Percentiles rank a stretch among this genome's conserved stretches.
Conservation (phyloP, 2,113 vertebrate genomes). For the Caretta caretta region DNA sequence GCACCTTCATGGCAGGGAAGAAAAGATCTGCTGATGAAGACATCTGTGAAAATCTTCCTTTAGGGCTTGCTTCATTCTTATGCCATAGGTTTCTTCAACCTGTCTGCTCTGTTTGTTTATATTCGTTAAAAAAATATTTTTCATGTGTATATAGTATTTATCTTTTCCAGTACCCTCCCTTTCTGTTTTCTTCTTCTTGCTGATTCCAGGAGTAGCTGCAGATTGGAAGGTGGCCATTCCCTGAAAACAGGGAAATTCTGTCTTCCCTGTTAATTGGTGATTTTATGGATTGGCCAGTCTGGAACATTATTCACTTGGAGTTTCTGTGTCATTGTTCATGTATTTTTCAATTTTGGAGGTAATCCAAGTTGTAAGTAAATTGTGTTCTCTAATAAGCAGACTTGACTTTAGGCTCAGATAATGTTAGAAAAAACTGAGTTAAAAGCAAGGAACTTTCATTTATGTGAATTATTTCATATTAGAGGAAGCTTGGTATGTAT, state of each 20-base stretch:
- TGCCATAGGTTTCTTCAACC: background rate
- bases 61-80: no score
- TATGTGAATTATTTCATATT: background rate
- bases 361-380: background rate
- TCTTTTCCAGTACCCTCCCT: background rate
- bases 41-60: background rate
- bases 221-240: background rate
- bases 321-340: background rate
- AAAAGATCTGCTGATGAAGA: background rate
- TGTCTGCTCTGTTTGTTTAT: background rate
- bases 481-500: background rate
- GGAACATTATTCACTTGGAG: background rate
- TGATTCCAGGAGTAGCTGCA: background rate
- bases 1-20: background rate
- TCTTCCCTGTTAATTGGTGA: background rate
- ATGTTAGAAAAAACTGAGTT: background rate
- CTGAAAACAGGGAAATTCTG: background rate
- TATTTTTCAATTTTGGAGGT: background rate
- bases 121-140: background rate
- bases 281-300: background rate
- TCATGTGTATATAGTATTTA: background rate
- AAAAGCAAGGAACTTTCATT: background rate
- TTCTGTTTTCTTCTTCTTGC: background rate
- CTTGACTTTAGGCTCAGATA: background rate
- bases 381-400: background rate